Percentiles rank a stretch among this genome's conserved stretches.
Conservation (phyloP, 2,113 vertebrate genomes). For the Centropus unirufus region DNA sequence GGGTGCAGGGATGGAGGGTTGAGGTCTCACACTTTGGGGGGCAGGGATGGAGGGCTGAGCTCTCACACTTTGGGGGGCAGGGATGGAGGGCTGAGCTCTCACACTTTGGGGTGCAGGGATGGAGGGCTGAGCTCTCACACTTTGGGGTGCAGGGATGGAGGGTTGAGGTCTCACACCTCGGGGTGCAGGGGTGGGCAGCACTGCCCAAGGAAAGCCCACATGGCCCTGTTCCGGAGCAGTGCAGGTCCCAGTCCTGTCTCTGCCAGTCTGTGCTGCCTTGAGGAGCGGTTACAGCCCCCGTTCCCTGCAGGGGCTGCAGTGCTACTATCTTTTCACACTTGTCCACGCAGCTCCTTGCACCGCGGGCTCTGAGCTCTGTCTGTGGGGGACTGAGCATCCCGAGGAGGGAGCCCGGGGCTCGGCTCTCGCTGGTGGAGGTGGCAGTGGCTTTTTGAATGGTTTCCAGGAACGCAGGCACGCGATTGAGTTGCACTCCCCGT, state of each 20-base stretch:
- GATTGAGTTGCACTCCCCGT: not conserved
- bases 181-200: not conserved
- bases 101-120: no score
- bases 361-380: not conserved
- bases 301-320: not conserved
- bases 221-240: rapidly evolving
- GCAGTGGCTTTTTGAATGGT: not conserved
- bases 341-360: conserved; percentile 11
- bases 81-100: no score
- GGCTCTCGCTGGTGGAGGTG: rapidly evolving
- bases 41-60: no score
- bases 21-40: no score
- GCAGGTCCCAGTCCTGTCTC: rapidly evolving
- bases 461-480: not conserved
- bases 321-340: conserved; percentile 38
- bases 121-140: no score
- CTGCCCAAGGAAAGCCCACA: rapidly evolving
- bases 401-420: not conserved
- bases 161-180: rapidly evolving
- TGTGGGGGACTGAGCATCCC: not conserved
- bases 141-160: not conserved
- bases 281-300: not conserved
- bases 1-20: no score
- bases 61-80: no score
- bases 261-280: not conserved